These are phyloP conservation scores for Drosophila dives DNA, from an alignment of 2,888 invertebrate species.

Conservation along the genomic window DNA sequence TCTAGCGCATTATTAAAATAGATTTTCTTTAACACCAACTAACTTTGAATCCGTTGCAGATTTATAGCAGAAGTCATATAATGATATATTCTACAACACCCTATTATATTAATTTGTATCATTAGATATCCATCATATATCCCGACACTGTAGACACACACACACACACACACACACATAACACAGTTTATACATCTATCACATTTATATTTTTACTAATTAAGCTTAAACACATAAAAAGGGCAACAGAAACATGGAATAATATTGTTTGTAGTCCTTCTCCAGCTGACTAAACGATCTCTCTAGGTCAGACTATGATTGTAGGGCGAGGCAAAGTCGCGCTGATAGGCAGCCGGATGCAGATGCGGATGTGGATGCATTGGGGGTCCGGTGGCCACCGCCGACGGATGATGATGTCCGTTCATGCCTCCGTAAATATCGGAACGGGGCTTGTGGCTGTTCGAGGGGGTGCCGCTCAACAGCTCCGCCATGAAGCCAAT, in stretches of 20 bases:
- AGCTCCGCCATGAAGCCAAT: constrained; percentile 98
- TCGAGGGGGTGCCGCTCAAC: constrained; percentile 88
- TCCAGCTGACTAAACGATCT: no score
- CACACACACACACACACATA: background rate
- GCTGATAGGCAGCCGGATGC: constrained; percentile 83
- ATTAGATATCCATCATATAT: background rate
- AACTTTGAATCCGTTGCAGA: background rate
- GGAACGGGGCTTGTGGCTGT: constrained; percentile 82
- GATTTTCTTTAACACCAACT: accelerated
- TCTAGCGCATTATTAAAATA: background rate
- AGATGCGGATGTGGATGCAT: constrained; percentile 81
- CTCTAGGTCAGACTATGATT: constrained; percentile 81
- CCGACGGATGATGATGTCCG: constrained; percentile 80
- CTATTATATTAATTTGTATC: background rate
- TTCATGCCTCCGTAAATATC: constrained; percentile 83
- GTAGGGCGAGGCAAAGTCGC: constrained; percentile 84
- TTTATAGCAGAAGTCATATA: background rate
- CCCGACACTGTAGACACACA: background rate
- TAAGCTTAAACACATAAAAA: constrained; percentile 22
- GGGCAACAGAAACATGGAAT: constrained; percentile 20
- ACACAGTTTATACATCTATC: constrained; percentile 14
- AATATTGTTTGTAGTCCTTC: background rate
- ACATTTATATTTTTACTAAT: constrained; percentile 30
- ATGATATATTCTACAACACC: background rate
- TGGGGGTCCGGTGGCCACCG: constrained; percentile 39